These are phyloP conservation scores for Nomada lathburiana DNA, from an alignment of 2,888 invertebrate species.

Conservation along the genomic window DNA sequence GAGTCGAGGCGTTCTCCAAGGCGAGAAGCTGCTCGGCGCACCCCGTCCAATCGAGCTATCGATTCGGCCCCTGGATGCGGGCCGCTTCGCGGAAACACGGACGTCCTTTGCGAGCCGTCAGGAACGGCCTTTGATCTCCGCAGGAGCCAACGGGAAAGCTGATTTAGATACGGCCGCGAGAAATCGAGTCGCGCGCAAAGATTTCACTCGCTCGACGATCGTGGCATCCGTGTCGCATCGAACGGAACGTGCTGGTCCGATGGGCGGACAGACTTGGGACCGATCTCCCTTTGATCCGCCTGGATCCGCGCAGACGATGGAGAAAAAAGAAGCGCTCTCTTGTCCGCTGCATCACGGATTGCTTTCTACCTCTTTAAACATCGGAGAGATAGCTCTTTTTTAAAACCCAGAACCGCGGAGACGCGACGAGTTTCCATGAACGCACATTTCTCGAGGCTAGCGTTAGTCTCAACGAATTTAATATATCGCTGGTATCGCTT, in stretches of 20 bases:
- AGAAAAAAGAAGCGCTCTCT: conserved; percentile 5
- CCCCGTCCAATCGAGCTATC: neutral
- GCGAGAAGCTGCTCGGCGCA: no score
- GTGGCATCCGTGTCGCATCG: neutral
- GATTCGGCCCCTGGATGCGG: neutral
- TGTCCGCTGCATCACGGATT: conserved; percentile 24
- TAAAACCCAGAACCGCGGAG: neutral
- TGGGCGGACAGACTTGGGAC: neutral
- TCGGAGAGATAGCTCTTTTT: neutral
- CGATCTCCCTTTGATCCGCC: conserved; percentile 34
- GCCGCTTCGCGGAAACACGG: neutral
- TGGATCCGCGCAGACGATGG: neutral
- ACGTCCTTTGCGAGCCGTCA: neutral
- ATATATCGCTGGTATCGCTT: no score
- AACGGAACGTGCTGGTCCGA: neutral
- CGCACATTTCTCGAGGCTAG: no score
- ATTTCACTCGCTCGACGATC: conserved; percentile 19
- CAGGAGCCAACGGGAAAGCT: neutral
- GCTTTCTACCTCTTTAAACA: neutral
- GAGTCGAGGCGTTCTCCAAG: neutral
- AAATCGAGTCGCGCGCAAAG: conserved; percentile 37
- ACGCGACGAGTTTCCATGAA: no score
- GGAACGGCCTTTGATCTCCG: neutral
- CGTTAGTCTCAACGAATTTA: no score
- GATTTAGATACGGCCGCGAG: conserved; percentile 32